Base-by-base conservation (phyloP, 2,113 vertebrate species). In the Chaetura pelagica region DNA sequence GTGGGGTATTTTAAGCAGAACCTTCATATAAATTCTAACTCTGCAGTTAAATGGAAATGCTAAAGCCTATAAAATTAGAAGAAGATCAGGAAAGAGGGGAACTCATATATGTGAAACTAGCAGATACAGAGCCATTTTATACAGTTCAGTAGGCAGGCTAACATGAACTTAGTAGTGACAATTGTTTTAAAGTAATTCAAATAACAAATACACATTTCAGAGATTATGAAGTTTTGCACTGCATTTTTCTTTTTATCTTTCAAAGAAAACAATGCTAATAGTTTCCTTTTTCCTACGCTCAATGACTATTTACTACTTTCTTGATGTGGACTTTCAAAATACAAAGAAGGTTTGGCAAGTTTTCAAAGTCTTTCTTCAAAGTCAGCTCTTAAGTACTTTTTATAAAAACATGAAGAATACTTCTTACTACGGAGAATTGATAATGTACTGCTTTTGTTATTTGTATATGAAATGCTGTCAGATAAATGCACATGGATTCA, bases 261-360 rank as follows among this genome's bases (percentile, higher is more conserved):
- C 96, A 98, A 98, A 98, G 97, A 98, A 98, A 98, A 98, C 98
- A 98, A 97, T 98, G 96, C 96, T 98, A 98, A 98, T 98, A 96
- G 98, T 98, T 99, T 98, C 98, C 98, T 98, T 98, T 98, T 98
- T 98, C 98, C 97, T 98, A 98, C 35, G 85, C 97, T 98, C 97
- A 97, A 96, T 84, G 96, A 98, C 97, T 98, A 97, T 97, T 98
- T 97, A 97, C 97, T 97, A 97, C 97, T 97, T 97, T 97, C 95
- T 98, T 98, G 97, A 97, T 98, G 97, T 97, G 97, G 97, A 97
- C 98, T 98, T 98, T 98, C 98, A 98, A 98, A 98, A 98, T 97
- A 98, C 98, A 98, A 98, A 98, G 97, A 97, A 95, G 89, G 88
- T 96, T 98, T 98, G 98, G 98, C 98, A 98, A 96, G 88, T 97